Percentiles rank a stretch among this genome's conserved stretches.
Evolutionary conservation across 23 tunicate genomes (phyloP).

Genomic region (Halocynthia aurantium): DNA sequence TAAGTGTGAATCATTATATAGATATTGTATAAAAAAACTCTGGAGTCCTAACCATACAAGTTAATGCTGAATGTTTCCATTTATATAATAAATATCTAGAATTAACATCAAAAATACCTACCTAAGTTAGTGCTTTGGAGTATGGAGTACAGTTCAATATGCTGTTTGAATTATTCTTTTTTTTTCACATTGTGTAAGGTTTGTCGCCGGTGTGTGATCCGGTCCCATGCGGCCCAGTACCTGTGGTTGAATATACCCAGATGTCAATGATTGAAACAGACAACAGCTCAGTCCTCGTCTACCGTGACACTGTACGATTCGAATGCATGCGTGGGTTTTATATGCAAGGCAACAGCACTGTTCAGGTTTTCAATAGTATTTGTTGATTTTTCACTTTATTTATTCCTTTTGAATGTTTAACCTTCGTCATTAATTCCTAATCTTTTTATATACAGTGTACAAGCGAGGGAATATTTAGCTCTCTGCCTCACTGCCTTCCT

Average conservation of each 20-base stretch:
- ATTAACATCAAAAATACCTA: too few species aligned
- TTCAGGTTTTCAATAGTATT: constrained; percentile 1
- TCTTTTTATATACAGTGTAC: constrained; percentile 24
- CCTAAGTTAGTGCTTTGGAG: too few species aligned
- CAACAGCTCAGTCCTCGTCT: background rate
- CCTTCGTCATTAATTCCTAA: too few species aligned
- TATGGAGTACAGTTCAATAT: too few species aligned
- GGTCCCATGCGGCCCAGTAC: constrained; percentile 12
- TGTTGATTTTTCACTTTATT: background rate
- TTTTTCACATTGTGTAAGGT: background rate
- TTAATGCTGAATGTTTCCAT: too few species aligned
- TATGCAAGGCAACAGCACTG: constrained; percentile 5
- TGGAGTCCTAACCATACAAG: background rate
- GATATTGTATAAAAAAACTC: background rate
- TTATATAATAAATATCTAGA: too few species aligned
- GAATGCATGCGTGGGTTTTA: constrained; percentile 2
- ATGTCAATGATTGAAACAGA: background rate
- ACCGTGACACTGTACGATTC: constrained; percentile 1
- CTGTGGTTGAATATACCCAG: constrained; percentile 1
- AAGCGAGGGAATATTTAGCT: constrained; percentile 14
- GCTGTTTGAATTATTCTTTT: too few species aligned
- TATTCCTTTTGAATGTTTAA: background rate
- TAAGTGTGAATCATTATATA: background rate
- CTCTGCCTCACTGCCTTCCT: constrained; percentile 20
- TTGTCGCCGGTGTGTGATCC: background rate